These are phyloP conservation scores for Portevinia maculata DNA, from an alignment of 2,888 invertebrate species.

Conservation along the genomic window DNA sequence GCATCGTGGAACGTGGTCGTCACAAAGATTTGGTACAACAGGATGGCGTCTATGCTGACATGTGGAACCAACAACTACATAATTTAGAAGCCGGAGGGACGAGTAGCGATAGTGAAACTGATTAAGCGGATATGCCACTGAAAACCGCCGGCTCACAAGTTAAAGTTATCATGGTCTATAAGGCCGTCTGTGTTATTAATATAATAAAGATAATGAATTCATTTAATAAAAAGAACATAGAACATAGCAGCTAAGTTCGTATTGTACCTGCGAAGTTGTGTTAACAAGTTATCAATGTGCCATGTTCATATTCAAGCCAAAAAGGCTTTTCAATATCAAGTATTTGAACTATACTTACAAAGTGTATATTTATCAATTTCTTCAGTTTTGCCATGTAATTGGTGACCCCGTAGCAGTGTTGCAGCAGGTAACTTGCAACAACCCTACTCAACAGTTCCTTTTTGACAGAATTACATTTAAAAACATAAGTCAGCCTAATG, in stretches of 20 bases:
- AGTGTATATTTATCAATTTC: too few species aligned
- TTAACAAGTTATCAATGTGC: background rate
- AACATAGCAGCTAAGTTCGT: slow-evolving; percentile 6
- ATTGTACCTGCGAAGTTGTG: slow-evolving; percentile 1
- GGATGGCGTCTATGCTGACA: slow-evolving; percentile 91
- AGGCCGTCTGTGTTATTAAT: slow-evolving; percentile 18
- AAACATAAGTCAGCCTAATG: too few species aligned
- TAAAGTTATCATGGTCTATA: slow-evolving; percentile 24
- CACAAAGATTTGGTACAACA: slow-evolving; percentile 87
- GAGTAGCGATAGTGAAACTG: slow-evolving; percentile 57
- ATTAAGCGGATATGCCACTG: slow-evolving; percentile 23
- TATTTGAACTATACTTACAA: too few species aligned
- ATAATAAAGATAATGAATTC: slow-evolving; percentile 48
- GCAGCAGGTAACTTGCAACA: too few species aligned
- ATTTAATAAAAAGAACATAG: slow-evolving; percentile 38
- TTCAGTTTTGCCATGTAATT: too few species aligned
- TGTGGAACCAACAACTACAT: slow-evolving; percentile 95
- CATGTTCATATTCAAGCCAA: too few species aligned
- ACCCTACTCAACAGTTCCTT: too few species aligned
- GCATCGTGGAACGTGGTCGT: slow-evolving; percentile 95
- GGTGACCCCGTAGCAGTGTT: too few species aligned
- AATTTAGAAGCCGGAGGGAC: slow-evolving; percentile 78
- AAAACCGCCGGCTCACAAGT: slow-evolving; percentile 11
- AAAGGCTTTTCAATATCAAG: too few species aligned
- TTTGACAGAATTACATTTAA: too few species aligned